Evolutionary conservation across 2,797 vertebrate species (phyloP), one percentile per base, ranked within the genome.

Genomic region (Manis javanica): DNA sequence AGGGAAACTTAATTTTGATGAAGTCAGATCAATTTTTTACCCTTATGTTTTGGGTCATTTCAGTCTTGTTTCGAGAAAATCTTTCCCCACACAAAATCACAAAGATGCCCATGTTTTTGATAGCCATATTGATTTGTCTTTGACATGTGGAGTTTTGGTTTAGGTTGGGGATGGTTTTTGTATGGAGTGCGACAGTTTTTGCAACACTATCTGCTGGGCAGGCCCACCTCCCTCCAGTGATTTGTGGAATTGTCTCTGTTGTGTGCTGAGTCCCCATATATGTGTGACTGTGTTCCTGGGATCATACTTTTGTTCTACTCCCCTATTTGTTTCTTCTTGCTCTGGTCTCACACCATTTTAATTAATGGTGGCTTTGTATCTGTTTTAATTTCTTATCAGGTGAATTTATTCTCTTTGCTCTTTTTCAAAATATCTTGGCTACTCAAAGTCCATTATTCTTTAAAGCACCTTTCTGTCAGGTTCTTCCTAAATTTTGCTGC

Each of bases 31-130:
- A 75, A 0, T 75, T 87, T 91, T 88, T 82, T 34, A 57, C 5
- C 16, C 39, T 86, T 26, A 21, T 78, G 57, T n/a, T 71, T 81
- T 69, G 46, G 74, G 55, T 74, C 86, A 82, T 57, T 96, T 95
- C n/a, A 72, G 7, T 83, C 79, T 89, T 74, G 24, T 46, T 68
- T 88, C 64, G 37, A 89, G 86, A 92, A 94, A 75, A 23, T 59
- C 24, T 53, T 88, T 89, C 64, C 13, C 68, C 46, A 61, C 9
- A 89, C 46, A 79, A 39, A 46, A 59, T 90, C 57, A 61, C 31
- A 74, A 77, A 78, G 72, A n/a, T 72, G 39, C 8, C 86, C 78
- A 21, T 63, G 61, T 63, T 83, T 95, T 91, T 49, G 81, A 23
- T 77, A 53, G 55, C 29, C 18, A 7, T 31, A 49, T 37, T 57